These are phyloP conservation scores for Poecile montanus DNA, from an alignment of 2,797 vertebrate genomes.

Conservation along the genomic window DNA sequence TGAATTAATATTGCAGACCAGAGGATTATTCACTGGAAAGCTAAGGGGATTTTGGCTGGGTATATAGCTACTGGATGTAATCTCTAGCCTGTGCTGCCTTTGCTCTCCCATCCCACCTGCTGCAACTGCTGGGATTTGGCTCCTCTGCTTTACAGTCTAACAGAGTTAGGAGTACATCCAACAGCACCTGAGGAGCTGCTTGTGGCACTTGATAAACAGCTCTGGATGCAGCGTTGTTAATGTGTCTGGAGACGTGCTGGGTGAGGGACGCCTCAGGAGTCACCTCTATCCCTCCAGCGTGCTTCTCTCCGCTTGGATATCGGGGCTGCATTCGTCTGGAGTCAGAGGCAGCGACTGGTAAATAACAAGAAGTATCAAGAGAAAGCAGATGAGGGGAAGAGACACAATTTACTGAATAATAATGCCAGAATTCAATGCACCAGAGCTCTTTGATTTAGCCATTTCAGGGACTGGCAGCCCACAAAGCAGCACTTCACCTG, in stretches of 20 bases:
- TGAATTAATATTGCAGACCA: not conserved
- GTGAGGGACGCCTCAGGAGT: not conserved
- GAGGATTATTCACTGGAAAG: not conserved
- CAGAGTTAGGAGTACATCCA: not conserved
- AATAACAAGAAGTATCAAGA: not conserved
- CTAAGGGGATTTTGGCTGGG: not conserved
- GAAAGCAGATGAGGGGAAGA: conserved; percentile 1
- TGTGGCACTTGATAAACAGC: not conserved
- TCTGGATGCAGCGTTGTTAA: not conserved
- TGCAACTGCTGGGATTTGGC: not conserved
- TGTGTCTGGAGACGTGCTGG: not conserved
- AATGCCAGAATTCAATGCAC: conserved; percentile 35
- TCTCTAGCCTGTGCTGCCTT: not conserved
- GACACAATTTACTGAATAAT: conserved; percentile 20
- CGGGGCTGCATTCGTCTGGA: not conserved
- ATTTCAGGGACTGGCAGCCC: conserved; percentile 6
- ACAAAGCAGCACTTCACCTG: conserved; percentile 49
- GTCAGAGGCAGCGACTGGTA: not conserved
- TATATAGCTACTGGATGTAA: not conserved
- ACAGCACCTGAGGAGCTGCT: not conserved
- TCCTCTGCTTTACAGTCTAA: not conserved
- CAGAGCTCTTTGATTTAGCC: conserved; percentile 48
- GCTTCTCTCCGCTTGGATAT: not conserved
- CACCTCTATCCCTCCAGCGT: not conserved
- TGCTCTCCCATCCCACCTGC: not conserved